These are phyloP conservation scores for Meleagris gallopavo DNA, from an alignment of 2,113 vertebrate species.

Conservation along the genomic window DNA sequence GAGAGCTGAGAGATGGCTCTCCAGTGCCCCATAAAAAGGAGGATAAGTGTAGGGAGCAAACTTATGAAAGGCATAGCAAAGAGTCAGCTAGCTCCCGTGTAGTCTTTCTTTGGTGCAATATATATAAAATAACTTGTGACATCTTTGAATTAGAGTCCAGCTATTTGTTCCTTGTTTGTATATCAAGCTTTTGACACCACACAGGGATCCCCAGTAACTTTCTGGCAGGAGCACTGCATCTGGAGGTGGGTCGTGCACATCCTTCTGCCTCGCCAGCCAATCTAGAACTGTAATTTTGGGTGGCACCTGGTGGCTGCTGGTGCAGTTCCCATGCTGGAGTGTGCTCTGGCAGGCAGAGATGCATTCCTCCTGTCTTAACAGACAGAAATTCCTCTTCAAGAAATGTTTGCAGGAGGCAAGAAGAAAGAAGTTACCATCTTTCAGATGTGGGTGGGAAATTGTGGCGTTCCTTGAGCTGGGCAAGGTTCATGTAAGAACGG, in stretches of 20 bases:
- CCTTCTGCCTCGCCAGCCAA: neutral
- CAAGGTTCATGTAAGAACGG: neutral
- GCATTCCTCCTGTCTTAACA: neutral
- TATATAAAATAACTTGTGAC: neutral
- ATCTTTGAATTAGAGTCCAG: neutral
- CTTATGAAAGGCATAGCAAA: constrained; percentile 57
- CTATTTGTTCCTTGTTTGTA: neutral
- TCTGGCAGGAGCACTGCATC: neutral
- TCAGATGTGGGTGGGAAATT: neutral
- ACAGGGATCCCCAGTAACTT: neutral
- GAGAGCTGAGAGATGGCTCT: constrained; percentile 34
- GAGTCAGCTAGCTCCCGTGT: constrained; percentile 5
- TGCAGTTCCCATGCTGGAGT: neutral
- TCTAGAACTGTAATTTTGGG: neutral
- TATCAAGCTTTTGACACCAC: neutral
- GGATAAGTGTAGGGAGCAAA: constrained; percentile 40
- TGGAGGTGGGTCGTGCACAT: accelerated
- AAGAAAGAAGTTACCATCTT: neutral
- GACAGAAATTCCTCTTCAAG: neutral
- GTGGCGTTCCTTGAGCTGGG: neutral
- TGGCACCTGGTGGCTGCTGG: neutral
- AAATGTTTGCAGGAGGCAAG: neutral
- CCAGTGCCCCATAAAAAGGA: constrained; percentile 44
- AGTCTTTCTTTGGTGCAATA: neutral
- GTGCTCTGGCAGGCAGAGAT: neutral